These are phyloP conservation scores for Scylla paramamosain DNA, from an alignment of 1,140 invertebrate genomes.

Conservation along the genomic window DNA sequence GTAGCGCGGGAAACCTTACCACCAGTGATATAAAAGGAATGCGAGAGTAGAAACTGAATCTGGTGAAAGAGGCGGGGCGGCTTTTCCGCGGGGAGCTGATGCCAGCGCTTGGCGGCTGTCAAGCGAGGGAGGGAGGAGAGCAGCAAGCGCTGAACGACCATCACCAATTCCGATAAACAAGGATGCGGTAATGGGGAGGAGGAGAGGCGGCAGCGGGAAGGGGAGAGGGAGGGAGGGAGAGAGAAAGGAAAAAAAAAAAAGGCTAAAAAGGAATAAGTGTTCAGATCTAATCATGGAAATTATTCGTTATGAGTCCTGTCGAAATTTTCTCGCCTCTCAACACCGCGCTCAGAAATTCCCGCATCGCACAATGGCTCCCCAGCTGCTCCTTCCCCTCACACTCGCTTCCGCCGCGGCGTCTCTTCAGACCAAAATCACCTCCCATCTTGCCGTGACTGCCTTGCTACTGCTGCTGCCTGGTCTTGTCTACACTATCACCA, in stretches of 20 bases:
- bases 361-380: not conserved
- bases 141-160: not conserved
- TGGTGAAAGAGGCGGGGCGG: not conserved
- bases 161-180: not conserved
- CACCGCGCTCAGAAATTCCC: not conserved
- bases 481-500: not conserved
- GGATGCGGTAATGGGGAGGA: not conserved
- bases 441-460: not conserved
- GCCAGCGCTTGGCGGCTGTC: not conserved
- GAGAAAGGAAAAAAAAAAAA: not conserved
- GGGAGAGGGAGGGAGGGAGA: not conserved
- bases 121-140: not conserved
- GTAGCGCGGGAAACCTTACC: not conserved
- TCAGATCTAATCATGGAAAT: slow-evolving; percentile 5
- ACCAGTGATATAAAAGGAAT: not conserved
- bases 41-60: not conserved
- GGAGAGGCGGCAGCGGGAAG: not conserved
- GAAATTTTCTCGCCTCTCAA: not conserved
- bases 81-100: not conserved
- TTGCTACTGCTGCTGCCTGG: not conserved
- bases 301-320: not conserved
- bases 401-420: slow-evolving; percentile 3
- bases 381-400: not conserved
- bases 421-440: not conserved
- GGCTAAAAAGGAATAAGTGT: not conserved